These are phyloP conservation scores for Bubalus kerabau DNA, from an alignment of 2,113 vertebrate species.

Conservation along the genomic window DNA sequence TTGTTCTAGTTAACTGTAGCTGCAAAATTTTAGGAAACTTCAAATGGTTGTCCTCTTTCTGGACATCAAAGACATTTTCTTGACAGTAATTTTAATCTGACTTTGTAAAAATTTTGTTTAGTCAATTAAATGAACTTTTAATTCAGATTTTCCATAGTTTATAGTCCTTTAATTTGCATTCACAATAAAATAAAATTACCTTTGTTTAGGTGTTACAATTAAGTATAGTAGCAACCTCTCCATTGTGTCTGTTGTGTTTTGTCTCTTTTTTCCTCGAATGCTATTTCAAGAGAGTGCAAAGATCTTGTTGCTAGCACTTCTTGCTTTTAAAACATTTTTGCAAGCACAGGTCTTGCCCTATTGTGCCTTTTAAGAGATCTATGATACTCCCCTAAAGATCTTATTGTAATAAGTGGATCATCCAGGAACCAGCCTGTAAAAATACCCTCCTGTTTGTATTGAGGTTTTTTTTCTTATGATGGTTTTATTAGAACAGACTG, in stretches of 20 bases:
- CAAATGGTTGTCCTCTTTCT: not conserved
- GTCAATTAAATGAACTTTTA: not conserved
- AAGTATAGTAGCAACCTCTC: not conserved
- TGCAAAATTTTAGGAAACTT: not conserved
- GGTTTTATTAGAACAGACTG: not conserved
- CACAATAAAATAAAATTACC: slow-evolving; percentile 2
- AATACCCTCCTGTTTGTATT: not conserved
- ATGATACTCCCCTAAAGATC: not conserved
- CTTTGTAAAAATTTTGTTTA: slow-evolving; percentile 13
- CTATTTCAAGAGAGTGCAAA: not conserved
- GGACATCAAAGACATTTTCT: slow-evolving; percentile 14
- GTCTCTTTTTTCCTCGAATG: not conserved
- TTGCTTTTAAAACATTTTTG: not conserved
- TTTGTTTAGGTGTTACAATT: not conserved
- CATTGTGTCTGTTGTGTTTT: not conserved
- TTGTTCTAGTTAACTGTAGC: not conserved
- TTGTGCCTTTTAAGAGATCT: not conserved
- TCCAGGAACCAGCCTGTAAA: not conserved
- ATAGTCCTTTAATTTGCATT: not conserved
- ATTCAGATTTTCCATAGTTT: slow-evolving; percentile 14
- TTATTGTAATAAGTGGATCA: not conserved
- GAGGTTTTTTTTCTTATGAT: not conserved
- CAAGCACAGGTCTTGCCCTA: not conserved
- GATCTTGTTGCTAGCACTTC: not conserved
- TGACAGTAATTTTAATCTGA: slow-evolving; percentile 24